Evolutionary conservation across 92 coral and sea anemone species (phyloP), one percentile per base, ranked within the genome.

Genomic region (Paragorgia papillata): DNA sequence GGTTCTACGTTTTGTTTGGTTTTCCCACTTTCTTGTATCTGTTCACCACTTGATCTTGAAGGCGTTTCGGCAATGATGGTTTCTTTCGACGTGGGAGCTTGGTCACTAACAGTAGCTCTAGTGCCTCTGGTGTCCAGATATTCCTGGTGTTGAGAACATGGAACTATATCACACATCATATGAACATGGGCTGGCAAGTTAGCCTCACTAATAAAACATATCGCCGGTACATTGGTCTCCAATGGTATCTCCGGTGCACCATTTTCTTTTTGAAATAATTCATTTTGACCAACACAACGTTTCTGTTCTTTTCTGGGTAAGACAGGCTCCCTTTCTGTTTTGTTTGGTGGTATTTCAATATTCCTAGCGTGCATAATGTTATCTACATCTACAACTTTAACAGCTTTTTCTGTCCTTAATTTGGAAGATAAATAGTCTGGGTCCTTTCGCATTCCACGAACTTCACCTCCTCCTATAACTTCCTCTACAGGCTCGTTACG

Each of bases 161-260:
- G 94, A 60, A 95, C 39, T 65, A 95, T 91, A 56, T 95, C 99
- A 87, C 99, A 95, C 26, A 93, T 81, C 76, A 91, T 84, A 62
- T 95, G 99, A 93, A 95, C 84, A 56, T 91, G 99, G 43, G 92
- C 80, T 27, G 91, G 92, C 12, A 95, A 46, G 24, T 59, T 61
- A 8, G 56, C 83, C n/a, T 71, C 78, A 12, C 30, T 27, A 44
- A 49, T 68, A 49, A 68, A 68, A 68, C 75, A 68, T 27, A 68
- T 40, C 17, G 75, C 59, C 18, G 75, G 37, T 13, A 68, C 75
- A 71, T 71, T 21, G n/a, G 62, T 71, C 20, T 71, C 64, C 15
- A 51, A 33, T 13, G 46, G 64, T 17, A 54, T 17, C 15, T 28
- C 7, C 28, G 27, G 37, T 12, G 1, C 37, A 39, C 0, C 41